phyloP scores from a whole-genome alignment of 2,888 invertebrate genomes.

The Digitonthophagus gazella region DNA sequence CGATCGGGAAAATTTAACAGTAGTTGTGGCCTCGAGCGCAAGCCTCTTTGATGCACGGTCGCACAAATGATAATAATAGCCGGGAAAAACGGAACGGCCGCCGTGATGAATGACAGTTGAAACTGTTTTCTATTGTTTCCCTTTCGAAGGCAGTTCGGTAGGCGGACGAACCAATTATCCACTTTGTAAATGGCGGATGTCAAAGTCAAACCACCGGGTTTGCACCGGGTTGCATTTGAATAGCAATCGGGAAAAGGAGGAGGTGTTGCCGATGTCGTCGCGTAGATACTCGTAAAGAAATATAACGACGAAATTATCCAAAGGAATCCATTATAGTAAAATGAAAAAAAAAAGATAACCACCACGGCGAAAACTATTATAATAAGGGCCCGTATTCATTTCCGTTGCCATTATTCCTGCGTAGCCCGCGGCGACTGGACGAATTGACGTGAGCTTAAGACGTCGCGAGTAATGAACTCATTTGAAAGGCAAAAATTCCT shows the following conservation, averaged over 20 bases:
- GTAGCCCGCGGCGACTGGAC: slow-evolving; percentile 3
- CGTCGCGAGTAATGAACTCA: slow-evolving; percentile 16
- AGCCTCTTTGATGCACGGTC: neutral
- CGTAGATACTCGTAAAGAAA: neutral
- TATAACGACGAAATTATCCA: too few relatives aligned
- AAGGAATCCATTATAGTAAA: too few relatives aligned
- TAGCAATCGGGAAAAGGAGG: neutral
- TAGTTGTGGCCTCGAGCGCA: slow-evolving; percentile 11
- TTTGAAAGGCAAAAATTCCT: slow-evolving; percentile 16
- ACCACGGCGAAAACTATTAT: neutral
- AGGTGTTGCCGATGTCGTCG: too few relatives aligned
- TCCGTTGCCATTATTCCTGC: slow-evolving; percentile 11
- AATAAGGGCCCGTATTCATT: slow-evolving; percentile 15
- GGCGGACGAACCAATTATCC: neutral
- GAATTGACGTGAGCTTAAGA: slow-evolving; percentile 16
- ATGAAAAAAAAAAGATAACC: neutral
- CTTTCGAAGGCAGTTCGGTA: neutral
- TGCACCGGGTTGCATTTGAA: neutral
- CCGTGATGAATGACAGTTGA: neutral
- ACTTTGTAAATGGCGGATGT: neutral
- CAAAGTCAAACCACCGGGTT: neutral
- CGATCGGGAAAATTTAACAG: slow-evolving; percentile 16
- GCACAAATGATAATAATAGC: neutral
- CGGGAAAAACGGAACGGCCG: neutral
- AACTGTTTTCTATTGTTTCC: neutral